Evolutionary conservation across 2,888 invertebrate species (phyloP), one percentile per base, ranked within the genome.

Genomic region (Latrodectus hesperus): DNA sequence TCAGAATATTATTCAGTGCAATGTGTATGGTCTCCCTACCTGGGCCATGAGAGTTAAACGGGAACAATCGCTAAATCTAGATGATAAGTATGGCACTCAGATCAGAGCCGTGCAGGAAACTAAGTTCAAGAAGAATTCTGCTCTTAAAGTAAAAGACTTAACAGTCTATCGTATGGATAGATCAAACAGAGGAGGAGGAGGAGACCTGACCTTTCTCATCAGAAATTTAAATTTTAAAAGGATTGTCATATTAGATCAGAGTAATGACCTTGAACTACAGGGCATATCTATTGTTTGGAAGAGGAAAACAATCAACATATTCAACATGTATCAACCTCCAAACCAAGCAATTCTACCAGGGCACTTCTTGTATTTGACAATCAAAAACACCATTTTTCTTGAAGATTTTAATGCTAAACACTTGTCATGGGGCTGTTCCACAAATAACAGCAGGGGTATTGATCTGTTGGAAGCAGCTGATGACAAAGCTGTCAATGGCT

Each of bases 181-280:
- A 74, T 6, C 17, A 10, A 53, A 22, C 73, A 73, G 53, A 16
- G 22, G 73, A n/a, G 4, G 38, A 3, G 4, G 38, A 38, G 74
- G 74, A 17, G 17, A 22, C 22, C 9, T 74, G 22, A 55, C 8
- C 74, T 26, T 55, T 22, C 53, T 70, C 9, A 70, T 9, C 68
- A 68, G 68, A 38, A 68, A 68, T 70, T 14, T 22, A 14, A 70
- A 26, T 38, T 70, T 38, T 11, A 26, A 72, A 72, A 72, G 10
- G 38, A 72, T 72, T 38, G 38, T 38, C 38, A 38, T 38, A 6
- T 4, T 3, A 38, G 6, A 38, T 4, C 12, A 9, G 0, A n/a
- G 10, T 11, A 6, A n/a, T 60, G 60, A 10, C 0, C 11, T 60
- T 60, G 60, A 60, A 60, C 60, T 60, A 12, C 10, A 10, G 60